A percentile compares a stretch with the other conserved stretches of the same genome.
Conservation (phyloP, 2,888 invertebrate genomes). For the Nezara viridula region DNA sequence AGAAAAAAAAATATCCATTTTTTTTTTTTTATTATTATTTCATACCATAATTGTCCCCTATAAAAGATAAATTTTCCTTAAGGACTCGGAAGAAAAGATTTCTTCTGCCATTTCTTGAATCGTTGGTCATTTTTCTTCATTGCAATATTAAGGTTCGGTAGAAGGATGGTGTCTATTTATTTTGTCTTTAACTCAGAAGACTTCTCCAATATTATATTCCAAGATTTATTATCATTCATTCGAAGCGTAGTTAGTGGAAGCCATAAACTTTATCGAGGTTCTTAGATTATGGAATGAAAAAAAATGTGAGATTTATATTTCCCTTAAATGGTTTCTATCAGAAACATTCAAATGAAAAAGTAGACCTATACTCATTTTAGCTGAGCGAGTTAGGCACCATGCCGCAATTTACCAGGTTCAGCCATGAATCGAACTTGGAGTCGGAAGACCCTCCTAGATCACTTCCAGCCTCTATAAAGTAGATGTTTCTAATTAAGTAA, state of each 20-base stretch:
- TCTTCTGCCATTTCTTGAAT: constrained; percentile 21
- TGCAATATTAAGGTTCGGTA: constrained; percentile 2
- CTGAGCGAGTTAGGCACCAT: too few species aligned
- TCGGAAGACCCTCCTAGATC: too few species aligned
- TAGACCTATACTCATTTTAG: too few species aligned
- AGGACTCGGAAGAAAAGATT: not conserved
- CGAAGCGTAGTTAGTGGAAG: not conserved
- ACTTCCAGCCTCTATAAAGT: too few species aligned
- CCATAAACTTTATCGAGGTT: not conserved
- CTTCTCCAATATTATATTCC: not conserved
- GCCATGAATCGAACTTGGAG: too few species aligned
- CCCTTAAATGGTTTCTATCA: not conserved
- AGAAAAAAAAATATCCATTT: too few species aligned
- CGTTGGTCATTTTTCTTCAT: constrained; percentile 10
- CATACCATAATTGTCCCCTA: not conserved
- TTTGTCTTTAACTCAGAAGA: constrained; percentile 1
- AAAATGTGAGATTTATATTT: not conserved
- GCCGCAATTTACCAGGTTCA: too few species aligned
- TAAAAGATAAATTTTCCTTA: not conserved
- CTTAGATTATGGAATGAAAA: not conserved
- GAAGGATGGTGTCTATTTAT: constrained; percentile 23
- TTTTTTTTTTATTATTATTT: not conserved
- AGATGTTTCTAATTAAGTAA: too few species aligned
- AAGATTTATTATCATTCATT: not conserved
- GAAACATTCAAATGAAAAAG: not conserved